Percentiles rank a stretch among this genome's conserved stretches.
These are phyloP conservation scores for Melozone crissalis DNA, from an alignment of 2,113 vertebrate species.

Conservation along the genomic window DNA sequence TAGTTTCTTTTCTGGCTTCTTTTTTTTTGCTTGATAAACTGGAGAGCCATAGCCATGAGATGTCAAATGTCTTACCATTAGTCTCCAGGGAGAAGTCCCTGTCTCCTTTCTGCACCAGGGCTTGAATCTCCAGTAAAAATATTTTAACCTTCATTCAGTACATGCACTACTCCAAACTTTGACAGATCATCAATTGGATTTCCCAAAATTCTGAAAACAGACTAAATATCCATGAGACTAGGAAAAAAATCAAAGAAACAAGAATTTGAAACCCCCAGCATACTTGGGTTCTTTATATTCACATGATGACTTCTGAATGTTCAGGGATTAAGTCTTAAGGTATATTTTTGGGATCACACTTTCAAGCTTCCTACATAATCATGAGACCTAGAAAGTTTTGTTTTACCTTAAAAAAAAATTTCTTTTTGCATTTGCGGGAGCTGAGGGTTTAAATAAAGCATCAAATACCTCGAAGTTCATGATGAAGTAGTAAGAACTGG, in stretches of 20 bases:
- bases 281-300: neutral
- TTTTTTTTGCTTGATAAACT: neutral
- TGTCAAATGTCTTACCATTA: neutral
- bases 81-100: neutral
- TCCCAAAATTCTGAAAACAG: neutral
- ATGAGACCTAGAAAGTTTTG: conserved; percentile 10
- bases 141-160: neutral
- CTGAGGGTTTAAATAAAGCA: conserved; percentile 47
- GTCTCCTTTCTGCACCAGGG: neutral
- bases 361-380: conserved; percentile 11
- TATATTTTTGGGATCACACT: conserved; percentile 11
- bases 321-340: neutral
- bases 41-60: neutral
- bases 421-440: neutral
- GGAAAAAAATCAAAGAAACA: neutral
- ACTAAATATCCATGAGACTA: neutral
- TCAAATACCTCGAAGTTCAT: neutral
- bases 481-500: neutral
- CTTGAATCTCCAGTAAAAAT: neutral
- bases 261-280: neutral
- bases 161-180: neutral
- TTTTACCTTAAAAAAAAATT: conserved; percentile 19
- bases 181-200: neutral
- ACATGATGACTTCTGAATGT: neutral
- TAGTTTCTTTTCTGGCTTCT: neutral